Evolutionary conservation across 2,113 vertebrate genomes (phyloP).

Genomic region (Mungos mungo): DNA sequence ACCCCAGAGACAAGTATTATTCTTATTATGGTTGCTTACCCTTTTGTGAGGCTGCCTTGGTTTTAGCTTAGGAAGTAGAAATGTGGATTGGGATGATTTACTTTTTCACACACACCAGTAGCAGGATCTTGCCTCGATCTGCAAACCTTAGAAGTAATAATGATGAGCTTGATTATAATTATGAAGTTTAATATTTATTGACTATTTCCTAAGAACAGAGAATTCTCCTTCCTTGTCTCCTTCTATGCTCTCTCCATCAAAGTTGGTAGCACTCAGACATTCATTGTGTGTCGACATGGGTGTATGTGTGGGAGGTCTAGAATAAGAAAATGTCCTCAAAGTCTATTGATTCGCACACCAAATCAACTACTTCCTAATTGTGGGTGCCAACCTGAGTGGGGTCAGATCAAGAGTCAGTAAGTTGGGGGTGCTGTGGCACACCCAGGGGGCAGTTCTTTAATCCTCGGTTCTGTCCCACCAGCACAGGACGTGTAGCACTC

Average conservation of each 20-base stretch:
- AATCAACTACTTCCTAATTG: not conserved
- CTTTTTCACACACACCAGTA: not conserved
- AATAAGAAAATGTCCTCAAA: not conserved
- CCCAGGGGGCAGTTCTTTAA: accelerated
- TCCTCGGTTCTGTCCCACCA: not conserved
- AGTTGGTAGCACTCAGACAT: not conserved
- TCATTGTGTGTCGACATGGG: too few species aligned
- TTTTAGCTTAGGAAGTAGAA: not conserved
- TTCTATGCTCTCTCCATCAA: not conserved
- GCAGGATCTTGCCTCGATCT: not conserved
- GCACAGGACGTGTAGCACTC: not conserved
- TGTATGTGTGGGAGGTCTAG: not conserved
- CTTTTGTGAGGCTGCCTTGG: not conserved
- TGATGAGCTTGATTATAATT: not conserved
- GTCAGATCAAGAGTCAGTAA: not conserved
- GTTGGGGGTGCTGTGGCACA: not conserved
- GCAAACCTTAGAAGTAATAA: not conserved
- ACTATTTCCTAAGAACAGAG: not conserved
- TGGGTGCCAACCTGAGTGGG: not conserved
- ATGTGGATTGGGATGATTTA: not conserved
- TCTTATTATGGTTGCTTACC: not conserved
- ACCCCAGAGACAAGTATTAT: not conserved
- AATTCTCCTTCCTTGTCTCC: accelerated
- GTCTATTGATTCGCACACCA: not conserved
- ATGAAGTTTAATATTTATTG: not conserved